These are phyloP conservation scores for Homarus americanus DNA, from an alignment of 1,140 invertebrate species.

Conservation along the genomic window DNA sequence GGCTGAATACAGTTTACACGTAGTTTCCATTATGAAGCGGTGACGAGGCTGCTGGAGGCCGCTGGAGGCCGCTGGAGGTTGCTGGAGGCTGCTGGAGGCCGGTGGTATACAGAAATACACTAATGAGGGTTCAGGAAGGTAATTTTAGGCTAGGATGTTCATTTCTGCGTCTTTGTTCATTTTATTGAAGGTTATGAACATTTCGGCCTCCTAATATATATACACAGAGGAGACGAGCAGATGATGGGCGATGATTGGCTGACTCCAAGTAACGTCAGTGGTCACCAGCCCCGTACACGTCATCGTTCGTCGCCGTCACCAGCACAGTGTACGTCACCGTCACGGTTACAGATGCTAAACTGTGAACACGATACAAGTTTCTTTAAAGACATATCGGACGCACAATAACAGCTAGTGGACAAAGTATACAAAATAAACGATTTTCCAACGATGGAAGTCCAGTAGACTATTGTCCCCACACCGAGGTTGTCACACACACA, in stretches of 20 bases:
- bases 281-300: no score
- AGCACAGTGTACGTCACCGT: background rate
- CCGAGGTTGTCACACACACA: background rate
- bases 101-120: background rate
- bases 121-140: background rate
- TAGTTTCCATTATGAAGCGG: no score
- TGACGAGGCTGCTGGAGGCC: no score
- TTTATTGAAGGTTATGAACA: background rate
- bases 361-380: background rate
- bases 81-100: no score
- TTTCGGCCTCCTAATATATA: background rate
- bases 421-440: background rate
- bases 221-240: background rate
- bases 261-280: no score
- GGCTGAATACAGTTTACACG: no score
- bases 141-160: background rate
- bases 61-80: no score
- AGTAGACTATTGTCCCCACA: background rate
- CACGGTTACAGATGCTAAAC: background rate
- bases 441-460: background rate
- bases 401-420: background rate
- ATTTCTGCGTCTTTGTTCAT: background rate
- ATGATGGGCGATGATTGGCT: background rate
- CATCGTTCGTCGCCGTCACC: no score
- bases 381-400: background rate